phyloP scores from a whole-genome alignment of 2,888 invertebrate genomes.

The Hirtodrosophila trivittata region DNA sequence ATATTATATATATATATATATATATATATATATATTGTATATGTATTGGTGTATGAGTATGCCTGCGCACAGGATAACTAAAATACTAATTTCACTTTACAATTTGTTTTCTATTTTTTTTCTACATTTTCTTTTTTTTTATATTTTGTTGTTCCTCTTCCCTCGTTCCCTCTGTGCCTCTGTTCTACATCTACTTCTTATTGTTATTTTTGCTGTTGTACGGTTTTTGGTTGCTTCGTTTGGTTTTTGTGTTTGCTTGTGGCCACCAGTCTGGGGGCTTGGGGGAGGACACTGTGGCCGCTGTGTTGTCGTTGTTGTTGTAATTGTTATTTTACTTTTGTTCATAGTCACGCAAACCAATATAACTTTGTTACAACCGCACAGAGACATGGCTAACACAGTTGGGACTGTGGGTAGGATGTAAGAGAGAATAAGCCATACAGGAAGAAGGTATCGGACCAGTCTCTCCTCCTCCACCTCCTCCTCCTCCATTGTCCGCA shows the following conservation, averaged over 20 bases:
- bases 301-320: slow-evolving; percentile 50
- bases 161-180: slow-evolving; percentile 1
- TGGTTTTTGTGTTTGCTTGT: slow-evolving; percentile 71
- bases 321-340: slow-evolving; percentile 78
- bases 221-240: slow-evolving; percentile 47
- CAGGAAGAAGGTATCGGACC: slow-evolving; percentile 47
- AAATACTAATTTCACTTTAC: slow-evolving; percentile 79
- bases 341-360: slow-evolving; percentile 78
- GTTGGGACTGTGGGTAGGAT: slow-evolving; percentile 38
- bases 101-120: slow-evolving; percentile 69
- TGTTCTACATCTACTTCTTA: slow-evolving; percentile 32
- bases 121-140: slow-evolving; percentile 9
- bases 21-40: slow-evolving; percentile 12
- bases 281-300: slow-evolving; percentile 31
- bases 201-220: slow-evolving; percentile 49
- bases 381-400: slow-evolving; percentile 68
- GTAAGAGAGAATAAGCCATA: slow-evolving; percentile 50
- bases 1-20: slow-evolving; percentile 6
- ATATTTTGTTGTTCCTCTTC: slow-evolving; percentile 3
- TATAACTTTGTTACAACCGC: slow-evolving; percentile 79
- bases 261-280: slow-evolving; percentile 28
- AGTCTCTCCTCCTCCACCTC: neutral
- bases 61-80: slow-evolving; percentile 72
- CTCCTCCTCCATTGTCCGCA: slow-evolving; percentile 11
- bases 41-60: slow-evolving; percentile 29